These are phyloP conservation scores for Palythoa caribaeorum DNA, from an alignment of 92 coral and sea anemone species.

Conservation along the genomic window DNA sequence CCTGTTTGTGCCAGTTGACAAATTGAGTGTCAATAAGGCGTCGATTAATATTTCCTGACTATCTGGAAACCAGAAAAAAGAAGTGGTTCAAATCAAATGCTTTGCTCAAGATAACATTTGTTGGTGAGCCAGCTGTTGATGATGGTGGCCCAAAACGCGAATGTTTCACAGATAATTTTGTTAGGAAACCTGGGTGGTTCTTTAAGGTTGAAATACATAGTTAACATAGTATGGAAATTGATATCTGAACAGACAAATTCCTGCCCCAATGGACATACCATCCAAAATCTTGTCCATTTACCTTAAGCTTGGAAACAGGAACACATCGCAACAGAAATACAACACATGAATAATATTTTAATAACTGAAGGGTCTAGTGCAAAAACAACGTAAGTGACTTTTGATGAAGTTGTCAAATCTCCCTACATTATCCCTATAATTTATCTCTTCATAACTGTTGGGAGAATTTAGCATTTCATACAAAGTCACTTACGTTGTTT, in stretches of 20 bases:
- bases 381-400: too few relatives aligned
- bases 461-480: too few relatives aligned
- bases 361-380: too few relatives aligned
- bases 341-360: too few relatives aligned
- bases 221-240: background rate
- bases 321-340: too few relatives aligned
- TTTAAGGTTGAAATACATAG: background rate
- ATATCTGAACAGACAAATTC: background rate
- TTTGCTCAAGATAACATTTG: slow-evolving; percentile 64
- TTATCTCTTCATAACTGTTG: too few relatives aligned
- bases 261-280: background rate
- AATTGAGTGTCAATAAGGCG: slow-evolving; percentile 56
- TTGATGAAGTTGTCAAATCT: too few relatives aligned
- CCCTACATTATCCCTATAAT: too few relatives aligned
- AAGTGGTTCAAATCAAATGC: slow-evolving; percentile 68
- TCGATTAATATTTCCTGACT: slow-evolving; percentile 61
- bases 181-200: slow-evolving; percentile 1
- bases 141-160: slow-evolving; percentile 82
- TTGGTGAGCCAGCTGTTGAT: slow-evolving; percentile 75
- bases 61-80: slow-evolving; percentile 64
- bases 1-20: slow-evolving; percentile 44
- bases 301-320: background rate
- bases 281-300: background rate
- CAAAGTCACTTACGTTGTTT: too few relatives aligned
- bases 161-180: slow-evolving; percentile 70